Evolutionary conservation across 2,113 vertebrate genomes (phyloP), one percentile per base, ranked within the genome.

Genomic region (Naja naja): DNA sequence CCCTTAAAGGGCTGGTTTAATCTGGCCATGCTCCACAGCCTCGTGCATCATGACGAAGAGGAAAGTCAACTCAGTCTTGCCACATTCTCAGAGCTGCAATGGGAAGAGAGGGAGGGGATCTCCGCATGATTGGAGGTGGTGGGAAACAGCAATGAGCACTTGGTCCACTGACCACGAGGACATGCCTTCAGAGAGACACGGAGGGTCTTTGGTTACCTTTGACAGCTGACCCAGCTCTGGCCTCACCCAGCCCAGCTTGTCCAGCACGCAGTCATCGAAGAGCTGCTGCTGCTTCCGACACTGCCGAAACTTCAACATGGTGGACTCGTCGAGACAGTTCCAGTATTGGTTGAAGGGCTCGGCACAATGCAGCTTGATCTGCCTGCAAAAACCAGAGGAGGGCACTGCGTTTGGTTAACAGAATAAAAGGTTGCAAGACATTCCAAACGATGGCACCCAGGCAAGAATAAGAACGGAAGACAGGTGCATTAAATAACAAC

Each of bases 301-400:
- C 0, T 27, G 96, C 0, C 98, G 98, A 30, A 99, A 97, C 34
- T 98, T 97, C 16, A 96, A 95, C 96, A 97, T 5, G 95, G 95
- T 96, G 0, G 90, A 96, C 69, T 98, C 98, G 96, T 99, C 99
- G 39, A 99, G 92, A 95, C 99, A 99, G 9, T 98, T 99, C 99
- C 99, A 99, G 96, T 99, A 99, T 5, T 99, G 97, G 0, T 99
- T 99, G 92, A 99, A 99, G 2, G 99, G 98, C 96, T 99, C 99
- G 0, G 99, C 98, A 85, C 99, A 99, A 97, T 98, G 98, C 0
- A 93, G 92, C 96, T 99, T 99, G 95, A 99, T 97, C 97, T 98
- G 98, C 98, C 99, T 99, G 93, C 0, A 87, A 95, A 92, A 95
- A 92, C 27, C 93, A 58, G 1, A 90, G 52, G 34, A 39, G 39